phyloP scores from a whole-genome alignment of 2,888 invertebrate species.

The Chrysomela aeneicollis region DNA sequence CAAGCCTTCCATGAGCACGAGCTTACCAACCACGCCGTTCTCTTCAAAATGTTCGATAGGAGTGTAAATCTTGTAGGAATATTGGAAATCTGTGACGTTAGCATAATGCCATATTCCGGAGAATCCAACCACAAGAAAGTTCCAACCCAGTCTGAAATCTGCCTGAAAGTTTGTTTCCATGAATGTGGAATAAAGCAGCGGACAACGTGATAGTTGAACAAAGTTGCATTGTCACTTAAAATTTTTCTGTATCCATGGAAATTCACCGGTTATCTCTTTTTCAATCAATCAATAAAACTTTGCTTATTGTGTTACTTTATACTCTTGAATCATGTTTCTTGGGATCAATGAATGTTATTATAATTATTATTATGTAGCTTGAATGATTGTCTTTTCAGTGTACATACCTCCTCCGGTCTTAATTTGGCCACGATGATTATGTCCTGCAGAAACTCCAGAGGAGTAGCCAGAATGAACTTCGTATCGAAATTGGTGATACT shows the following conservation, averaged over 20 bases:
- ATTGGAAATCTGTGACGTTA: slow-evolving; percentile 76
- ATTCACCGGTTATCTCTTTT: no score
- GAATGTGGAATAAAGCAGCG: not conserved
- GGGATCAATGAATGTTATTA: no score
- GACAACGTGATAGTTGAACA: not conserved
- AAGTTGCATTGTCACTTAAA: no score
- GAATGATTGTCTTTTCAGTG: no score
- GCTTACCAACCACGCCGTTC: slow-evolving; percentile 77
- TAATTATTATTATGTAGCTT: no score
- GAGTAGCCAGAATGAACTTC: slow-evolving; percentile 76
- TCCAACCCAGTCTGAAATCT: slow-evolving; percentile 80
- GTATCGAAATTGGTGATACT: slow-evolving; percentile 76
- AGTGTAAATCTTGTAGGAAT: slow-evolving; percentile 78
- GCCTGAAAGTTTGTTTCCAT: slow-evolving; percentile 61
- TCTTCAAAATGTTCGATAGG: slow-evolving; percentile 81
- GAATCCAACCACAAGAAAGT: slow-evolving; percentile 77
- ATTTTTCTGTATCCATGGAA: no score
- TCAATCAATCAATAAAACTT: no score
- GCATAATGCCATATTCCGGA: slow-evolving; percentile 79
- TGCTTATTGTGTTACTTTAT: no score
- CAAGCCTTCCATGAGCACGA: slow-evolving; percentile 70
- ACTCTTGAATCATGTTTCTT: no score
- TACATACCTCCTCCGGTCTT: slow-evolving; percentile 70
- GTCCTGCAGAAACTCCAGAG: slow-evolving; percentile 74
- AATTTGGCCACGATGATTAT: slow-evolving; percentile 72